A percentile compares a stretch with the other conserved stretches of the same genome.
Conservation (phyloP, 2,797 vertebrate species). For the Heterohyrax brucei region DNA sequence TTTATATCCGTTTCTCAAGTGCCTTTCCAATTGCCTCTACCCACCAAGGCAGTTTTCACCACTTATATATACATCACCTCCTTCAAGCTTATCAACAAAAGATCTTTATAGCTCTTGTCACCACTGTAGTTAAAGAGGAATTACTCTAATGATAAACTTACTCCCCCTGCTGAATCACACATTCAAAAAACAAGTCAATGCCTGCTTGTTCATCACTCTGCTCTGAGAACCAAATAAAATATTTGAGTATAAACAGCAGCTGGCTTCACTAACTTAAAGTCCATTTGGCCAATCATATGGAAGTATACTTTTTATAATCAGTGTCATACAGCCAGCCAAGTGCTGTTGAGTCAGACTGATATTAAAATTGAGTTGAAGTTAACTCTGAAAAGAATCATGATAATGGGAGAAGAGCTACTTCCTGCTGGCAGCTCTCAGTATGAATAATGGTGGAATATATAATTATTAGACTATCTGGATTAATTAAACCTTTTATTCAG, state of each 20-base stretch:
- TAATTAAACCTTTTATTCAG: conserved; percentile 32
- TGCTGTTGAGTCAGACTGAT: not conserved
- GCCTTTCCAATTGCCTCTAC: not conserved
- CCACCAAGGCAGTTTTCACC: not conserved
- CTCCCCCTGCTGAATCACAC: not conserved
- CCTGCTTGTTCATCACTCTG: not conserved
- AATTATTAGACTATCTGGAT: not conserved
- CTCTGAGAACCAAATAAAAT: not conserved
- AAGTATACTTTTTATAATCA: not conserved
- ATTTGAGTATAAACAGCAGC: not conserved
- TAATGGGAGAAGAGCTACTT: conserved; percentile 1
- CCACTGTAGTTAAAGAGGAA: not conserved
- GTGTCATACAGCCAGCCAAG: no score
- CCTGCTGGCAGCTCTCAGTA: not conserved
- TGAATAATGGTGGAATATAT: not conserved
- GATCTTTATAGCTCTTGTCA: not conserved
- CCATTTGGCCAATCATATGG: not conserved
- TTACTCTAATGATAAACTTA: not conserved
- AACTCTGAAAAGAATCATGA: not conserved
- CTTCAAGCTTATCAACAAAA: not conserved
- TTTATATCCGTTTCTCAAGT: not conserved
- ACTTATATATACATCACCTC: not conserved
- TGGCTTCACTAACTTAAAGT: not conserved
- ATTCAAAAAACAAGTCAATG: not conserved
- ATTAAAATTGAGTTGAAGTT: not conserved